Evolutionary conservation across 2,113 vertebrate species (phyloP).

Genomic region (Cynopterus brachyotis): DNA sequence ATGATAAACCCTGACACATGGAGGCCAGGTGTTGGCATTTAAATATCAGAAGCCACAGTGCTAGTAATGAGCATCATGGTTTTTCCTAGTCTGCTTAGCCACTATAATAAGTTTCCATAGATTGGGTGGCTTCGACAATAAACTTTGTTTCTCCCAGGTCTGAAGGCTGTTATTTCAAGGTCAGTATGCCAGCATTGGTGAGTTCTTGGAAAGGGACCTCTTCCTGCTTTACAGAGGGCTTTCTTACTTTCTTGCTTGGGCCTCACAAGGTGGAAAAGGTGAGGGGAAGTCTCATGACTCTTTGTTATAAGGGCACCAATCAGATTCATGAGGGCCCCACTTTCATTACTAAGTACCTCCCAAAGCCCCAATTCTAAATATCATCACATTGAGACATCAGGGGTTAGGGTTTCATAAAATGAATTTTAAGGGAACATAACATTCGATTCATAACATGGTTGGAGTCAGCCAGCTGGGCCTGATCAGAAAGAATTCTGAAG

Average conservation of each 20-base stretch:
- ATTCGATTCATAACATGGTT: not conserved
- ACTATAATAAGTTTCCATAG: not conserved
- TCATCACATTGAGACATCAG: not conserved
- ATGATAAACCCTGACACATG: not conserved
- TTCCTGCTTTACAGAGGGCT: not conserved
- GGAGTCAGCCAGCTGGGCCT: not conserved
- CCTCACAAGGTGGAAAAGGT: not conserved
- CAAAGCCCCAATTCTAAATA: not conserved
- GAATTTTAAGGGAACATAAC: not conserved
- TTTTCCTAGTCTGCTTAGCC: not conserved
- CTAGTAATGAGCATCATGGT: not conserved
- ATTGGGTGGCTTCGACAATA: not conserved
- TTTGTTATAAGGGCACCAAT: no score
- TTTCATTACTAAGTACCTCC: not conserved
- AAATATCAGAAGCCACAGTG: not conserved
- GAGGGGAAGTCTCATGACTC: not conserved
- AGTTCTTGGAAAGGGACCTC: not conserved
- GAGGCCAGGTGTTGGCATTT: not conserved
- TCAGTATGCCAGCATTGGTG: not conserved
- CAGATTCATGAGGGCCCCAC: not conserved
- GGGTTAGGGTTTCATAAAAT: not conserved
- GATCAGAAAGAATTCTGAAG: not conserved
- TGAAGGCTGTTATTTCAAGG: not conserved
- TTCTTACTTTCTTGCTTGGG: not conserved
- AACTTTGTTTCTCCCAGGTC: not conserved